Conservation (phyloP, 2,888 invertebrate genomes). For the Orchesella flavescens region DNA sequence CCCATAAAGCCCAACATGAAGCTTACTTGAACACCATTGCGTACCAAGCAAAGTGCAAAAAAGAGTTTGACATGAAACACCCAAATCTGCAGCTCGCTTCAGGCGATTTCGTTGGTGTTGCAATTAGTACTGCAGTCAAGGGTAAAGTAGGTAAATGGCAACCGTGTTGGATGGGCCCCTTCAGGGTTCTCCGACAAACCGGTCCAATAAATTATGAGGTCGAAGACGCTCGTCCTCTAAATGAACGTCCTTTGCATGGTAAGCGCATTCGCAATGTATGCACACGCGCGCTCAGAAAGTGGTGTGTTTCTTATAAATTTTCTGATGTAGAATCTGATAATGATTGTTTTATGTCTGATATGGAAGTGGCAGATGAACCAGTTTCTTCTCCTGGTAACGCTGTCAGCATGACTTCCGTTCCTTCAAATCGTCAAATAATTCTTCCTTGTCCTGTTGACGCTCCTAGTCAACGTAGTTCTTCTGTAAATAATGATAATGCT, state of each 20-base stretch:
- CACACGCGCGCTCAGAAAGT: neutral
- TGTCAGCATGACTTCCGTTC: neutral
- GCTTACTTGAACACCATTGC: constrained; percentile 2
- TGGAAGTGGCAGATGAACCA: neutral
- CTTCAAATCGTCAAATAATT: no score
- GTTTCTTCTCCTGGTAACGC: neutral
- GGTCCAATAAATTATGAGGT: neutral
- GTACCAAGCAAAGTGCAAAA: neutral
- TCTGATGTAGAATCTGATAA: neutral
- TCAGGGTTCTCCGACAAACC: no score
- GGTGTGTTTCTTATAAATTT: neutral
- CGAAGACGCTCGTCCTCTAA: neutral
- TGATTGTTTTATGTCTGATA: no score
- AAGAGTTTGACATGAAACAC: neutral
- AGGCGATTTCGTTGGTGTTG: constrained; percentile 6
- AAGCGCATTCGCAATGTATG: neutral
- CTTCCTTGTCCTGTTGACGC: no score
- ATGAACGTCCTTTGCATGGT: constrained; percentile 7
- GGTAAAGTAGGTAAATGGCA: constrained; percentile 32
- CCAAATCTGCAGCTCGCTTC: neutral
- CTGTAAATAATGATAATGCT: neutral
- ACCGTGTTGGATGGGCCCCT: constrained; percentile 10
- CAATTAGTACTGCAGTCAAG: neutral
- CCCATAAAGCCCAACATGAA: neutral
- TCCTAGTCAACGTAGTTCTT: neutral